Base-by-base conservation (phyloP, 2,888 invertebrate species). In the Chouioia cunea region DNA sequence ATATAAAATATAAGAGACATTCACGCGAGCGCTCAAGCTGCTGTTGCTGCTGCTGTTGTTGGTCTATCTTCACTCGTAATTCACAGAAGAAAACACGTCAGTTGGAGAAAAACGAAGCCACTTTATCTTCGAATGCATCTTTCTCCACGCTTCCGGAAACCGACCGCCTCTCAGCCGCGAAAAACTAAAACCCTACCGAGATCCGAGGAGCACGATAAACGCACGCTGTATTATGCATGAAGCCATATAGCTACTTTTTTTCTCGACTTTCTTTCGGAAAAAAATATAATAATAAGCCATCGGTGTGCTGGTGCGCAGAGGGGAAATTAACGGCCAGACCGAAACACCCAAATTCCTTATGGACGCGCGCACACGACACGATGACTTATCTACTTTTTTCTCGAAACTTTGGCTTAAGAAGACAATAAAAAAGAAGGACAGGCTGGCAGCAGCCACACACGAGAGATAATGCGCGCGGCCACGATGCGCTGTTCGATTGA, bases 81-180 rank as follows among this genome's bases (percentile, higher is more conserved):
- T 81, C 80, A 82, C 36, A 22, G 54, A 53, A 80, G 78, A 77
- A 77, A 78, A 77, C 77, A 75, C 74, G 54, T 64, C 57, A 59
- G 52, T 27, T 23, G 36, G 48, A 56, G 60, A 65, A 62, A n/a
- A 57, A 65, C n/a, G n/a, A n/a, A n/a, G n/a, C n/a, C n/a, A n/a
- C 62, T 59, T 43, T 66, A 59, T 77, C 74, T 59, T 52, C 73
- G 76, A 82, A 82, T 83, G 80, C 79, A 84, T 83, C 81, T 83
- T 76, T 83, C 81, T 83, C 76, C 74, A 75, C 79, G 81, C 79
- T 83, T 84, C 85, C 85, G 84, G 83, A 84, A 85, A 83, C 81
- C 82, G 81, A 82, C 79, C 78, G 79, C 83, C 81, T 83, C 77
- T 74, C 73, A 18, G 65, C 56, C 58, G 69, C 69, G 74, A 71